Evolutionary conservation across 2,113 vertebrate genomes (phyloP), one percentile per base, ranked within the genome.

Genomic region (Symphodus melops): DNA sequence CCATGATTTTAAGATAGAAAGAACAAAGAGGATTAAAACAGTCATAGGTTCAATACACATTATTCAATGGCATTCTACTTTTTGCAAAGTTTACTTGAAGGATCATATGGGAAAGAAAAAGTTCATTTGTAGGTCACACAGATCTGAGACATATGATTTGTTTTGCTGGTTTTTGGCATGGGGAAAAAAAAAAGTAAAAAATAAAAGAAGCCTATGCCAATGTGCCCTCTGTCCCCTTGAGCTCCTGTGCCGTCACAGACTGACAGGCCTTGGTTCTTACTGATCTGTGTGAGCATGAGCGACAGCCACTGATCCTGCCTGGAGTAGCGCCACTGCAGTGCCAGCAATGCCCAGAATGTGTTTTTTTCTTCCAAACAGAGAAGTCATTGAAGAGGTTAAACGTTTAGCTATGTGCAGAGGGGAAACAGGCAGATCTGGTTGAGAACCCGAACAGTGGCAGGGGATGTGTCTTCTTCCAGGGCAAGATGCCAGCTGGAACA

Each of bases 401-500:
- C 74, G 55, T 88, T 92, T 91, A 92, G 86, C 75, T 69, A 10
- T 61, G 58, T 87, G 74, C 69, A 85, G 59, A 81, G 51, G 65
- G 81, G 83, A 81, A 91, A 86, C 46, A 61, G 74, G 75, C 72
- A 68, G 75, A 76, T 78, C 63, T 88, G 85, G 78, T 88, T 73
- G 54, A 79, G 65, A 71, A 84, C 74, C 81, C 60, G 86, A 86
- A 82, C 66, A 67, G 49, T 62, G 66, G 53, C 23, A 11, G 20
- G 49, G 49, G 49, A 69, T 55, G n/a, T 44, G 54, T 51, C 62
- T 67, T 76, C 71, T 85, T 83, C 75, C 64, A 77, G 69, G 81
- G 76, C 76, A 72, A 70, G 23, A 76, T 76, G 91, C 88, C 92
- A 90, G 86, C 88, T 92, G 83, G 86, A 92, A 77, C 44, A 10